Evolutionary conservation across 1,140 invertebrate species (phyloP), one percentile per base, ranked within the genome.

Genomic region (Trachymyrmex cornetzi): DNA sequence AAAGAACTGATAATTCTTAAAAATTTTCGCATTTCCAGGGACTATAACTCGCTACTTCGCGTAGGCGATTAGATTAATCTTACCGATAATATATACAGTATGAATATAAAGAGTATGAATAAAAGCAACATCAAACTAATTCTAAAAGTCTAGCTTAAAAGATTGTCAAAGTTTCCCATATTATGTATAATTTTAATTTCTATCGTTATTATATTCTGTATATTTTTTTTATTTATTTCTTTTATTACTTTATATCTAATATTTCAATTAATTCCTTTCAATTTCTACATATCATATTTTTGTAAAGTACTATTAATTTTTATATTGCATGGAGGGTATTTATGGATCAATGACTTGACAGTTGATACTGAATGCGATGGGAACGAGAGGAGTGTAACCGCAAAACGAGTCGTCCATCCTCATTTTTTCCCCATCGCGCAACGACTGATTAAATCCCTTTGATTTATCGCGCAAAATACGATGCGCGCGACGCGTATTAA

Each of bases 401-500:
- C 67, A 66, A 74, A 82, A 55, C 48, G 48, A 81, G 38, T 75
- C 48, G 48, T 5, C 19, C 44, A n/a, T 50, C 30, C 75, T 69
- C 77, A 80, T 67, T 86, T 69, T 81, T 71, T 59, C 79, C 27
- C 85, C 66, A 57, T 53, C 79, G 53, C 67, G 53, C 53, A 16
- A 59, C 34, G 34, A 48, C 86, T 87, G 86, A 87, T 87, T 87
- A 87, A 87, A 87, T 82, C 86, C 61, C 71, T 87, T 84, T 85
- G 86, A 87, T 87, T 87, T 87, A 87, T 87, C 80, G 69, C 24
- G 48, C 69, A 69, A 87, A 85, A 87, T 85, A 85, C 80, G 86
- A 85, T 64, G 80, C 80, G 61, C 69, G 80, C 66, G 66, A 69
- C 66, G 74, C 80, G 61, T 61, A 81, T 50, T 85, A 87, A 87